Percentiles rank a stretch among this genome's conserved stretches.
Conservation (phyloP, 2,113 vertebrate species). For the Psammodynastes pulverulentus region DNA sequence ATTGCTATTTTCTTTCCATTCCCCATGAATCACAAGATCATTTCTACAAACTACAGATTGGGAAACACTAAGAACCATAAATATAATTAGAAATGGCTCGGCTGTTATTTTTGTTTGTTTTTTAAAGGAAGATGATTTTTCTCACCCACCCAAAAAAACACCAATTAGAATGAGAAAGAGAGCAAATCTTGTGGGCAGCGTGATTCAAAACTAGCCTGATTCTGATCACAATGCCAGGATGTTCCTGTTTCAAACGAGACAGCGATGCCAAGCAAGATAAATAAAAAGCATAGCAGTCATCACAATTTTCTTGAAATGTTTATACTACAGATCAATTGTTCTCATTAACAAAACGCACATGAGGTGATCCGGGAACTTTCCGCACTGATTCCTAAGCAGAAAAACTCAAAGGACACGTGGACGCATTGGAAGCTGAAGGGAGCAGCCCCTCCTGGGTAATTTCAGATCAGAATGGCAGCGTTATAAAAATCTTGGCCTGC, state of each 20-base stretch:
- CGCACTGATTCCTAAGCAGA: background rate
- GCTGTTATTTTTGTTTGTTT: background rate
- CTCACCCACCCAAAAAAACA: constrained; percentile 8
- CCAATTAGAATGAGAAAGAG: background rate
- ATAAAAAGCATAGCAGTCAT: background rate
- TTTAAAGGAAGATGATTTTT: background rate
- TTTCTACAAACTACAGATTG: background rate
- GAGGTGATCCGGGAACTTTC: background rate
- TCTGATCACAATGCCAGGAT: background rate
- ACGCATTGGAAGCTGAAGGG: background rate
- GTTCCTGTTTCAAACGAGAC: background rate
- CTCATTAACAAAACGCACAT: background rate
- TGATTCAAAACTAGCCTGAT: background rate
- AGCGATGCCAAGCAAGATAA: background rate
- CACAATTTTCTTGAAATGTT: background rate
- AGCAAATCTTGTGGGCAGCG: background rate
- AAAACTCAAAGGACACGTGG: background rate
- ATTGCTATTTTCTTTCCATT: background rate
- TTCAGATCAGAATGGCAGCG: background rate
- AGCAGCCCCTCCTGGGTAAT: too few species aligned
- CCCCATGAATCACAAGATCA: background rate
- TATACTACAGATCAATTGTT: background rate
- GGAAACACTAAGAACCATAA: background rate
- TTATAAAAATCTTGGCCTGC: background rate
- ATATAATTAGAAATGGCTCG: background rate